These are phyloP conservation scores for Colaptes auratus DNA, from an alignment of 2,113 vertebrate species.

Conservation along the genomic window DNA sequence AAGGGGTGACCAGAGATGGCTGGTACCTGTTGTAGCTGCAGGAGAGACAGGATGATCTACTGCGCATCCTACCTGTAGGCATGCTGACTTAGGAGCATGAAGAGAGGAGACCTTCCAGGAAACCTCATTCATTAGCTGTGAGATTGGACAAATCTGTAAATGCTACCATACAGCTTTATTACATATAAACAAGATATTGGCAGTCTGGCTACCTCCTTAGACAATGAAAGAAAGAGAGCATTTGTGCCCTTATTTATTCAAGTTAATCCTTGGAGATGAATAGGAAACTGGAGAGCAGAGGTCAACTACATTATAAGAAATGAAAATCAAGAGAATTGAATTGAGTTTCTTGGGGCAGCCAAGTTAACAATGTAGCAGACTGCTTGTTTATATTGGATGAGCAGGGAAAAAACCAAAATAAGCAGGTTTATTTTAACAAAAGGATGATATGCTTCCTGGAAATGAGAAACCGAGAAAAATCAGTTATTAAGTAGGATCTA, in stretches of 20 bases:
- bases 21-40: background rate
- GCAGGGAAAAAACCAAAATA: background rate
- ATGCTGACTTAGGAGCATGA: background rate
- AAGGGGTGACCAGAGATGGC: background rate
- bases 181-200: background rate
- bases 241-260: background rate
- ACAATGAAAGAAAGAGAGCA: background rate
- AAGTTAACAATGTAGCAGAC: background rate
- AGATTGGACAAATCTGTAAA: background rate
- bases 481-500: background rate
- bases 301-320: background rate
- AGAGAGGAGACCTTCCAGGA: background rate
- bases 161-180: background rate
- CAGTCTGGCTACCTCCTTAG: fast-evolving
- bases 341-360: background rate
- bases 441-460: background rate
- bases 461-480: background rate
- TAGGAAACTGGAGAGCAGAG: background rate
- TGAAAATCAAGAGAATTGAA: background rate
- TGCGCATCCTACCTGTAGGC: background rate
- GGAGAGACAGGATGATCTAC: background rate
- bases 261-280: background rate
- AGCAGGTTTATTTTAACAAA: background rate
- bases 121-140: background rate
- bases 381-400: background rate